These are phyloP conservation scores for Ondatra zibethicus DNA, from an alignment of 2,113 vertebrate species.

Conservation along the genomic window DNA sequence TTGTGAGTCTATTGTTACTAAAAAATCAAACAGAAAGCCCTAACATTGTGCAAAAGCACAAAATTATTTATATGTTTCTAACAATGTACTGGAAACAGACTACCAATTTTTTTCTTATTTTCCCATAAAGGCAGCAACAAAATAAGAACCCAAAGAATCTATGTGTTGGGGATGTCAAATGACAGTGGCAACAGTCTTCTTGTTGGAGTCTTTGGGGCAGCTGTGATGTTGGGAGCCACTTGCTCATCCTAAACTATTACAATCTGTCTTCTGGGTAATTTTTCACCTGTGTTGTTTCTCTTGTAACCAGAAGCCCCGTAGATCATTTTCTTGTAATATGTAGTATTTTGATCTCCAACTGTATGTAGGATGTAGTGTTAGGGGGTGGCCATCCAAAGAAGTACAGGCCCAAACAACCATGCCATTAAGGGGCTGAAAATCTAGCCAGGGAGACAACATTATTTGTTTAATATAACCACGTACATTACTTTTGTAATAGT, in stretches of 20 bases:
- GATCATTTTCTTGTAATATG: not conserved
- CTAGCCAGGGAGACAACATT: not conserved
- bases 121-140: not conserved
- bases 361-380: not conserved
- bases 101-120: not conserved
- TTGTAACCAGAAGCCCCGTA: not conserved
- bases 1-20: not conserved
- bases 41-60: not conserved
- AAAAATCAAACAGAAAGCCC: not conserved
- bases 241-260: not conserved
- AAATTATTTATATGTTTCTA: not conserved
- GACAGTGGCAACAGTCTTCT: not conserved
- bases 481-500: slow-evolving; percentile 27
- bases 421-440: slow-evolving; percentile 52
- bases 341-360: not conserved
- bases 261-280: not conserved
- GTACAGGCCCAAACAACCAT: not conserved
- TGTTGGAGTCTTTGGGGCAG: not conserved
- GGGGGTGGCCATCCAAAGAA: not conserved
- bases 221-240: not conserved
- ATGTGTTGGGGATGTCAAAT: not conserved
- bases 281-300: not conserved
- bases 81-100: not conserved
- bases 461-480: slow-evolving; percentile 53
- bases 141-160: not conserved